Evolutionary conservation across 2,113 vertebrate genomes (phyloP).

Genomic region (Cavia porcellus): DNA sequence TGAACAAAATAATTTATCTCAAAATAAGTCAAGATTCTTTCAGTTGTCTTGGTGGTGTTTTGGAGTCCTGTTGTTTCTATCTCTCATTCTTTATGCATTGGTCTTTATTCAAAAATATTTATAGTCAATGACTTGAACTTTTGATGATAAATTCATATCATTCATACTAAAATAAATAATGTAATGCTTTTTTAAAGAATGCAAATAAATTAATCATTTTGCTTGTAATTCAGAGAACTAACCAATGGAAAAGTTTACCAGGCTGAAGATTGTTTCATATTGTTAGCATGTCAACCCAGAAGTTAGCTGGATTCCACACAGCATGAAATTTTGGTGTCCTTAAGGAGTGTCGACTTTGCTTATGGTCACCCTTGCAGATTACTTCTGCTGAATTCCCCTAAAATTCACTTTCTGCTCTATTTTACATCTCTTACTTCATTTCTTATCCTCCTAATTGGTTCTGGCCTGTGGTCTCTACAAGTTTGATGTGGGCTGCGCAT

Average conservation of each 20-base stretch:
- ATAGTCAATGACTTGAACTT: neutral
- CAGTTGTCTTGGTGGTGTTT: neutral
- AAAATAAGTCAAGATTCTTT: neutral
- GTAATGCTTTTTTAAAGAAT: constrained; percentile 1
- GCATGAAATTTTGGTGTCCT: neutral
- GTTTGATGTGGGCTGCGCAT: neutral
- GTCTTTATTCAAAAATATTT: neutral
- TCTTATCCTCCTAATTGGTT: neutral
- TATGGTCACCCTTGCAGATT: neutral
- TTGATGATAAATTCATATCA: neutral
- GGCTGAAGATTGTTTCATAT: neutral
- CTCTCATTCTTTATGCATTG: neutral
- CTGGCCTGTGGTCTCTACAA: neutral
- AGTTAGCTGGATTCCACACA: neutral
- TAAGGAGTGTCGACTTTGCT: neutral
- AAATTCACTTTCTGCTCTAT: neutral
- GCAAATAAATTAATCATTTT: neutral
- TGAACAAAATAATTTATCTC: neutral
- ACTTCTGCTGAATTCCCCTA: neutral
- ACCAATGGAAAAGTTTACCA: neutral
- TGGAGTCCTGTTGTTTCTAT: neutral
- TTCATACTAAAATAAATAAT: neutral
- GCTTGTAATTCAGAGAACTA: neutral
- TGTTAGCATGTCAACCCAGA: neutral
- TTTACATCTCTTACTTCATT: neutral